Conservation (phyloP, 2,888 invertebrate genomes). For the Agrypnus murinus region DNA sequence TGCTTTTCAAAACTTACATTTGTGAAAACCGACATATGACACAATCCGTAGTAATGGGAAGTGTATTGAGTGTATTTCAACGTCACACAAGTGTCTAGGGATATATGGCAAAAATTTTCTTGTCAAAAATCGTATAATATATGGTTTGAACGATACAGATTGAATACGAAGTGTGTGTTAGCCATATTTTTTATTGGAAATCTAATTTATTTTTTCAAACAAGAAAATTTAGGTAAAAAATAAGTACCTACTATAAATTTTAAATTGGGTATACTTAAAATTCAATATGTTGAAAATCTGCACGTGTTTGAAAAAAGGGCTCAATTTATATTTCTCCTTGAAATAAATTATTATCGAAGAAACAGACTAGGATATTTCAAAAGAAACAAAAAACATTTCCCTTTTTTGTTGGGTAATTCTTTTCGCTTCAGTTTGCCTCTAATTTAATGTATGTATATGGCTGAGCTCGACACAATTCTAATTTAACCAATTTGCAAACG, state of each 20-base stretch:
- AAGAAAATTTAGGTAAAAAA: no score
- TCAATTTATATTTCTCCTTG: conserved; percentile 8
- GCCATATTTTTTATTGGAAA: no score
- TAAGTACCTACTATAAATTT: no score
- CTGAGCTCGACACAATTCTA: conserved; percentile 19
- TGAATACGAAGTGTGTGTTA: no score
- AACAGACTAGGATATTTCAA: background rate
- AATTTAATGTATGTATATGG: conserved; percentile 12
- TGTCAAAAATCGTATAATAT: background rate
- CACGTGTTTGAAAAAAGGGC: background rate
- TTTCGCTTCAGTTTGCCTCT: background rate
- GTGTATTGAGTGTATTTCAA: background rate
- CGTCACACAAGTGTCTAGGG: background rate
- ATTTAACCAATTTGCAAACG: conserved; percentile 44
- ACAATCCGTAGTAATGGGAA: no score
- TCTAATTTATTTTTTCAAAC: no score
- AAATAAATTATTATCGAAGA: conserved; percentile 1
- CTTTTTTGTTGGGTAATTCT: background rate
- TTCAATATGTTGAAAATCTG: no score
- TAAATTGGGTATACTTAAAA: no score
- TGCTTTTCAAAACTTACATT: no score
- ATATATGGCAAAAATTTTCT: background rate
- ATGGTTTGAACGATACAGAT: no score
- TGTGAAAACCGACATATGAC: no score
- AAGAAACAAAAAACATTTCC: background rate